Evolutionary conservation across 2,888 invertebrate species (phyloP).

Genomic region (Scotopteryx bipunctaria): DNA sequence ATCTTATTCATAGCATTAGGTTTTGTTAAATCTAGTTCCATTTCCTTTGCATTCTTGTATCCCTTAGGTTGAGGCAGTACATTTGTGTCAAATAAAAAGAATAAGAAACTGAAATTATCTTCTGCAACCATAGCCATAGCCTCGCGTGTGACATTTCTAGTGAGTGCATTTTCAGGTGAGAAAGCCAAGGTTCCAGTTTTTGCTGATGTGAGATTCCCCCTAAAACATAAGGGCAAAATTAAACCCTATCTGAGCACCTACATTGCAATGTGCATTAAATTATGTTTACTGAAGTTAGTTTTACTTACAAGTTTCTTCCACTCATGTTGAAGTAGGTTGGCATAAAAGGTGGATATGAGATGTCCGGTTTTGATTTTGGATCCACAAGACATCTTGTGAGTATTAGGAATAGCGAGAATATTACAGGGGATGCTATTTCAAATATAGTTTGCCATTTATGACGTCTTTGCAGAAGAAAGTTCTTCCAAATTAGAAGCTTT

Average conservation of each 20-base stretch:
- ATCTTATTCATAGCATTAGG: slow-evolving; percentile 72
- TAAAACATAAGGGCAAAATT: slow-evolving; percentile 37
- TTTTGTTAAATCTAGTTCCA: slow-evolving; percentile 66
- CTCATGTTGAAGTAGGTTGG: slow-evolving; percentile 74
- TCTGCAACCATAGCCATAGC: slow-evolving; percentile 69
- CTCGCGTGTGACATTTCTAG: slow-evolving; percentile 64
- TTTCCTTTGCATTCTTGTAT: slow-evolving; percentile 62
- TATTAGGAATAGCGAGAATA: slow-evolving; percentile 88
- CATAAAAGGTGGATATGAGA: slow-evolving; percentile 61
- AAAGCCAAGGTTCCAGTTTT: slow-evolving; percentile 72
- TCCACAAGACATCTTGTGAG: slow-evolving; percentile 87
- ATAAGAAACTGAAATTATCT: slow-evolving; percentile 68
- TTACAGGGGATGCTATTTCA: slow-evolving; percentile 87
- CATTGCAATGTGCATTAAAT: no score
- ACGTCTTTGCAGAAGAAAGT: slow-evolving; percentile 89
- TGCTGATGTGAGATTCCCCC: slow-evolving; percentile 67
- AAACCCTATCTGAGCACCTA: no score
- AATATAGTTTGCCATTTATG: slow-evolving; percentile 88
- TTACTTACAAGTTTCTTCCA: slow-evolving; percentile 67
- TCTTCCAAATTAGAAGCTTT: slow-evolving; percentile 91
- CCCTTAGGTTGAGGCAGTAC: slow-evolving; percentile 72
- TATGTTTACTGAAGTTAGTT: not conserved
- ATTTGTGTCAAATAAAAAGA: slow-evolving; percentile 63
- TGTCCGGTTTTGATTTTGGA: slow-evolving; percentile 77
- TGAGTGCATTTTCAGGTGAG: slow-evolving; percentile 71